Evolutionary conservation across 2,888 invertebrate genomes (phyloP).

Genomic region (Harpagoxenus sublaevis): DNA sequence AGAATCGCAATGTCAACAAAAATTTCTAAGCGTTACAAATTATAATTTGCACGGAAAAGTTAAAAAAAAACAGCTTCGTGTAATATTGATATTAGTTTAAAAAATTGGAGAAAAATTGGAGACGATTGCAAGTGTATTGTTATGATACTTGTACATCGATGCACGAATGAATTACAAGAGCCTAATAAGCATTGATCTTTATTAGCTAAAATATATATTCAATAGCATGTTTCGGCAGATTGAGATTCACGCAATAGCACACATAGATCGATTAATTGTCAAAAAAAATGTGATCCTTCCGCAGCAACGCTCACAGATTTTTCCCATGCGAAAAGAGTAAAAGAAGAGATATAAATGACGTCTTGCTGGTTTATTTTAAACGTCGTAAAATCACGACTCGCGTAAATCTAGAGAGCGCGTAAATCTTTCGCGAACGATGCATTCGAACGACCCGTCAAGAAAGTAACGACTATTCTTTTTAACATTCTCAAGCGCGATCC

Average conservation of each 20-base stretch:
- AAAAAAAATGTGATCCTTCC: background rate
- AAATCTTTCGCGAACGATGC: constrained; percentile 61
- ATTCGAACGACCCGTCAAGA: constrained; percentile 53
- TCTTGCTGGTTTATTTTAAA: constrained; percentile 17
- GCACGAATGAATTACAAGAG: background rate
- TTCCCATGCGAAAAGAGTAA: background rate
- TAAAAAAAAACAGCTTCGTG: background rate
- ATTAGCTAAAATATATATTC: background rate
- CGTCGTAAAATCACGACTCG: constrained; percentile 46
- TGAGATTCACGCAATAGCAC: background rate
- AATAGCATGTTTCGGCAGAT: background rate
- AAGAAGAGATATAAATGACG: background rate
- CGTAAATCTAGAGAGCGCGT: constrained; percentile 37
- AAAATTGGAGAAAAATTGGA: background rate
- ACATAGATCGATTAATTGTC: background rate
- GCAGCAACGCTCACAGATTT: background rate
- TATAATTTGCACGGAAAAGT: background rate
- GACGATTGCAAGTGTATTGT: background rate
- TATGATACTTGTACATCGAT: background rate
- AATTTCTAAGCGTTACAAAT: constrained; percentile 17
- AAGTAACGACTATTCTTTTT: constrained; percentile 64
- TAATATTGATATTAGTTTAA: background rate
- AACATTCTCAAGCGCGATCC: constrained; percentile 46
- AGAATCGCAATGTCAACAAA: constrained; percentile 11
- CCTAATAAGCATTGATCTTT: background rate